These are phyloP conservation scores for Drymonia ruficornis DNA, from an alignment of 2,888 invertebrate genomes.

Conservation along the genomic window DNA sequence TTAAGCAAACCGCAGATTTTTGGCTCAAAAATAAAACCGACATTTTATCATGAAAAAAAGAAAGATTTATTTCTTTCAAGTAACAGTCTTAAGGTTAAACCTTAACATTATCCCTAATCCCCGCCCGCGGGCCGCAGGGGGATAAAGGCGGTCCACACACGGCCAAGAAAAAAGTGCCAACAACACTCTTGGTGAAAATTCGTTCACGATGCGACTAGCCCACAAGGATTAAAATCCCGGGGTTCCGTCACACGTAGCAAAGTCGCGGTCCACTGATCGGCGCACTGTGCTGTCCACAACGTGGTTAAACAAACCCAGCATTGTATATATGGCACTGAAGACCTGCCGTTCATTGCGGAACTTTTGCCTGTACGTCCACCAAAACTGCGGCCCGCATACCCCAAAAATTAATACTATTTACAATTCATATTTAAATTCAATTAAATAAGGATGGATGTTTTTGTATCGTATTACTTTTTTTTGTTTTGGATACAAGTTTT, in stretches of 20 bases:
- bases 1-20: no score
- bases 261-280: slow-evolving; percentile 23
- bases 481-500: neutral
- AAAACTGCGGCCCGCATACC: slow-evolving; percentile 20
- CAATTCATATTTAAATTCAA: slow-evolving; percentile 4
- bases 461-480: slow-evolving; percentile 6
- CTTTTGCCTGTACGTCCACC: slow-evolving; percentile 16
- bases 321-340: slow-evolving; percentile 32
- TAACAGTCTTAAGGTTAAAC: slow-evolving; percentile 42
- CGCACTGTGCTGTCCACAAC: slow-evolving; percentile 26
- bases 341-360: slow-evolving; percentile 32
- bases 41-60: slow-evolving; percentile 14
- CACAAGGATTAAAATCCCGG: slow-evolving; percentile 47
- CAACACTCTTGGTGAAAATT: slow-evolving; percentile 36
- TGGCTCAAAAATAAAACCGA: slow-evolving; percentile 18
- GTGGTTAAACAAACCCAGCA: slow-evolving; percentile 33
- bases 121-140: slow-evolving; percentile 33
- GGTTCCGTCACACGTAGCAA: slow-evolving; percentile 55
- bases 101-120: slow-evolving; percentile 39
- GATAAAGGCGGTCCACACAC: slow-evolving; percentile 34
- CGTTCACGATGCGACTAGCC: slow-evolving; percentile 57
- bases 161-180: slow-evolving; percentile 41
- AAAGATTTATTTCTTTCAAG: slow-evolving; percentile 35
- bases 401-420: slow-evolving; percentile 15
- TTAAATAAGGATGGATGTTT: no score